Percentiles rank a stretch among this genome's conserved stretches.
Conservation (phyloP, 2,797 vertebrate species). For the Lycodopsis pacificus region DNA sequence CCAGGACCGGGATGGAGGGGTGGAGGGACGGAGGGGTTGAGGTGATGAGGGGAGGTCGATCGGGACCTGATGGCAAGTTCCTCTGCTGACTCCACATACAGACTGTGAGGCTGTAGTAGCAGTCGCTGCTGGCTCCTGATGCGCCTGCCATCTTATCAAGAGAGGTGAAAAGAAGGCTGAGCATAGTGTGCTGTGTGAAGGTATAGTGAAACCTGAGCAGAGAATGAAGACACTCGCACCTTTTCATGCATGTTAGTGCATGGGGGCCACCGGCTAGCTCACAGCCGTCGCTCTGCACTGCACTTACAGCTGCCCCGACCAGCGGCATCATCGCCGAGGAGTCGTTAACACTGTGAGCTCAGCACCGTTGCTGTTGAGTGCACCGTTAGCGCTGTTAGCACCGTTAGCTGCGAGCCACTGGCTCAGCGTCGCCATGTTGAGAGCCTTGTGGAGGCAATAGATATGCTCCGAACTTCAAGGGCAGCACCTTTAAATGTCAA, state of each 20-base stretch:
- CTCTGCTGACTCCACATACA: conserved; percentile 74
- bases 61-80: conserved; percentile 75
- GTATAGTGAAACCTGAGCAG: background rate
- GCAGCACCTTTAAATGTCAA: background rate
- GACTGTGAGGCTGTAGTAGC: conserved; percentile 11
- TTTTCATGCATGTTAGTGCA: background rate
- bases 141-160: conserved; percentile 1
- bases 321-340: no score
- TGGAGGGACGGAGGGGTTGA: conserved; percentile 41
- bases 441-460: no score
- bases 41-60: conserved; percentile 69
- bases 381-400: no score
- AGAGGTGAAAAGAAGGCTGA: background rate
- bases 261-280: background rate
- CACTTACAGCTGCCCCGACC: background rate
- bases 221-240: background rate
- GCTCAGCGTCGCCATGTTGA: no score
- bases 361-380: no score
- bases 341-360: no score
- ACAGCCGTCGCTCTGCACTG: background rate
- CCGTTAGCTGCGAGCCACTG: no score
- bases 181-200: background rate
- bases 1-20: conserved; percentile 58
- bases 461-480: no score
- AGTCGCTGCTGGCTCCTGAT: conserved; percentile 25